These are phyloP conservation scores for Dermatemys mawii DNA, from an alignment of 2,113 vertebrate genomes.

Conservation along the genomic window DNA sequence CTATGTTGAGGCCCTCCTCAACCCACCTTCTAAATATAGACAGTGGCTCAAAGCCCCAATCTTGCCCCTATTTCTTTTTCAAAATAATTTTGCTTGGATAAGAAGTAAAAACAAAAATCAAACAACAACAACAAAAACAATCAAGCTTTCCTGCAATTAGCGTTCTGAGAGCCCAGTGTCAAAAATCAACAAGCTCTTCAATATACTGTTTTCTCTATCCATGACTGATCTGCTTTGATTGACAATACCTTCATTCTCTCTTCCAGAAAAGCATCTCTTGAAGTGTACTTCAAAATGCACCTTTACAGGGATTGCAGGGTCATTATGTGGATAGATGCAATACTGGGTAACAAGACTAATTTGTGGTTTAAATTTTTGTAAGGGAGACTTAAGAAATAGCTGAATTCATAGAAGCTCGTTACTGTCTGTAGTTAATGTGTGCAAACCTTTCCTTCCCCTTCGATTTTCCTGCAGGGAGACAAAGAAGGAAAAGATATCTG, in stretches of 20 bases:
- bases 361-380: background rate
- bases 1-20: background rate
- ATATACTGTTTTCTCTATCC: background rate
- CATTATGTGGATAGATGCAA: background rate
- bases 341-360: background rate
- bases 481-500: background rate
- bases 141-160: background rate
- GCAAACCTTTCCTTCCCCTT: background rate
- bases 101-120: background rate
- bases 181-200: background rate
- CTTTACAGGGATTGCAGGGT: background rate
- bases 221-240: background rate
- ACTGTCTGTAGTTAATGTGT: background rate
- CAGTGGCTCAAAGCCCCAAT: background rate
- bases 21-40: background rate
- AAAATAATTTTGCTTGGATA: background rate
- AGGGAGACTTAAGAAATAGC: background rate
- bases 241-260: background rate
- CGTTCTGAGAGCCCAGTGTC: background rate
- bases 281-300: conserved; percentile 6
- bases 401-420: background rate
- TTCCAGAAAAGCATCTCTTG: background rate
- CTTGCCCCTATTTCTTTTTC: background rate
- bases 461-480: background rate
- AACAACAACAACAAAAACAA: too few species aligned